Conservation (phyloP, 2,888 invertebrate species). For the Plemyria rubiginata region DNA sequence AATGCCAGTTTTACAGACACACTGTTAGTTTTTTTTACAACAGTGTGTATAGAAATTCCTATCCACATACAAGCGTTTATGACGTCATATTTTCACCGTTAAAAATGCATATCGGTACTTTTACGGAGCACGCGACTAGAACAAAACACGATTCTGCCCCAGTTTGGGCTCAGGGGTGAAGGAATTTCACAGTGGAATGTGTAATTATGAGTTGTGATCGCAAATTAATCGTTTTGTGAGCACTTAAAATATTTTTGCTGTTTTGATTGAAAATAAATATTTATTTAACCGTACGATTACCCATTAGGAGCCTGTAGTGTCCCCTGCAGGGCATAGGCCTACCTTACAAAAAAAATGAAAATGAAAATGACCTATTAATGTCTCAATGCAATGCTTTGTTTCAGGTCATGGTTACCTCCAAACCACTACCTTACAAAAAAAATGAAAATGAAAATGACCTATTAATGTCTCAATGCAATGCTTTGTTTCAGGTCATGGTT, state of each 20-base stretch:
- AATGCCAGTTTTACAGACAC: neutral
- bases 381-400: too few species aligned
- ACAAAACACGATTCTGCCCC: conserved; percentile 39
- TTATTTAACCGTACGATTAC: too few species aligned
- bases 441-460: too few species aligned
- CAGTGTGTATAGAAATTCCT: conserved; percentile 17
- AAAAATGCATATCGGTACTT: conserved; percentile 54
- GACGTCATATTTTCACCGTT: conserved; percentile 50
- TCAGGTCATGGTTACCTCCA: too few species aligned
- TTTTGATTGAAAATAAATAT: neutral
- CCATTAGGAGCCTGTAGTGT: too few species aligned
- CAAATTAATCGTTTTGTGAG: conserved; percentile 20
- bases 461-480: too few species aligned
- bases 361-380: too few species aligned
- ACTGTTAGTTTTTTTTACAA: conserved; percentile 2
- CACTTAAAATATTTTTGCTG: conserved; percentile 24
- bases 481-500: too few species aligned
- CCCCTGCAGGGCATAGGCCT: too few species aligned
- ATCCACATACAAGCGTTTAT: conserved; percentile 49
- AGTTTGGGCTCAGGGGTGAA: conserved; percentile 25
- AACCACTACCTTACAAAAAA: too few species aligned
- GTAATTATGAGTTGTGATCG: conserved; percentile 34
- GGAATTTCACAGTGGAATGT: conserved; percentile 37
- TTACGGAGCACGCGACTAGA: conserved; percentile 50
- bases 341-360: too few species aligned